Evolutionary conservation across 2,113 vertebrate genomes (phyloP).

Genomic region (Oryzias javanicus): DNA sequence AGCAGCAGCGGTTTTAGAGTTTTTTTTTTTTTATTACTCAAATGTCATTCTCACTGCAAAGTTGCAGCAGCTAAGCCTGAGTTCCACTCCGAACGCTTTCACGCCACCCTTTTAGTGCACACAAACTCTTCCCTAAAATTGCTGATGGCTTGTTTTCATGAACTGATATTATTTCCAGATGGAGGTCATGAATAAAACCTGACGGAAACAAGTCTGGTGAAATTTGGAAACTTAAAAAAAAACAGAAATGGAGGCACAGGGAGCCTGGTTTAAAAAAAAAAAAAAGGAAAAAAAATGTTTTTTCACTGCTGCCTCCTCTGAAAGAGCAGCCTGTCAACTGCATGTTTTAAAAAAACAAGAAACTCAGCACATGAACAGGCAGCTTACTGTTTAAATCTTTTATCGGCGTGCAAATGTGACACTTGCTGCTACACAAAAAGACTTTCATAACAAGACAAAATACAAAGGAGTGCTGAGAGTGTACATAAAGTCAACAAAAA

Average conservation of each 20-base stretch:
- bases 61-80: conserved; percentile 24
- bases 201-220: conserved; percentile 76
- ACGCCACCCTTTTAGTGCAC: conserved; percentile 30
- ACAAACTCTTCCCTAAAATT: conserved; percentile 56
- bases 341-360: conserved; percentile 61
- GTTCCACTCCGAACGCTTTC: conserved; percentile 19
- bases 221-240: conserved; percentile 82
- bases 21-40: conserved; percentile 44
- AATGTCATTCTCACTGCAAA: conserved; percentile 20
- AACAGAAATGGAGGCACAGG: conserved; percentile 63
- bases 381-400: conserved; percentile 20
- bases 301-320: conserved; percentile 42
- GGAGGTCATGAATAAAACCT: conserved; percentile 78
- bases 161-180: conserved; percentile 82
- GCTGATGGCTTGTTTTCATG: conserved; percentile 75
- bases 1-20: conserved; percentile 22
- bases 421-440: conserved; percentile 35
- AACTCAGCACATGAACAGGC: conserved; percentile 47
- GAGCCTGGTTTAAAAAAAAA: conserved; percentile 61
- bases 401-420: conserved; percentile 20
- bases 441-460: conserved; percentile 32
- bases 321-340: conserved; percentile 62
- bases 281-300: conserved; percentile 56
- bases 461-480: not conserved
- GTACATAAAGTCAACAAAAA: no score